These are phyloP conservation scores for Papilio demoleus DNA, from an alignment of 2,888 invertebrate genomes.

Conservation along the genomic window DNA sequence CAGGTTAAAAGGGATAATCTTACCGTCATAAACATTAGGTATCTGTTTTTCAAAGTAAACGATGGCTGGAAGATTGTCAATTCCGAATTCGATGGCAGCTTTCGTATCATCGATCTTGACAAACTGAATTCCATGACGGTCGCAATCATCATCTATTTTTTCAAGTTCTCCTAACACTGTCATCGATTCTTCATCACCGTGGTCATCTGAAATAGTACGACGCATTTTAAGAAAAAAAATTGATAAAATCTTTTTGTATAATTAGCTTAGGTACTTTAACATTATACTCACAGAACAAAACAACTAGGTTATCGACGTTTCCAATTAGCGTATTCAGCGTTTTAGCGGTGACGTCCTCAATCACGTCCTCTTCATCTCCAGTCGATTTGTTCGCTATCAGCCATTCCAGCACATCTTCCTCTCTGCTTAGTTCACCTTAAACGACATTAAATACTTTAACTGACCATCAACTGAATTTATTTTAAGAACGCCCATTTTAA, in stretches of 20 bases:
- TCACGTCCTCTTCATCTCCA: slow-evolving; percentile 96
- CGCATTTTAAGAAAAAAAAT: no score
- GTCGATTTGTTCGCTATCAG: slow-evolving; percentile 96
- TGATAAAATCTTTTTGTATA: no score
- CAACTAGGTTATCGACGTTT: slow-evolving; percentile 95
- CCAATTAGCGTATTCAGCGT: slow-evolving; percentile 93
- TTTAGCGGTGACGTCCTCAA: slow-evolving; percentile 96
- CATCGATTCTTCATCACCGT: slow-evolving; percentile 94
- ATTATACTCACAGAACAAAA: slow-evolving; percentile 96
- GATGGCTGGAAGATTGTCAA: slow-evolving; percentile 91
- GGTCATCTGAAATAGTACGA: slow-evolving; percentile 89
- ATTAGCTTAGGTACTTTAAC: no score
- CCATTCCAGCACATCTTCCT: slow-evolving; percentile 97
- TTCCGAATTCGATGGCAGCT: slow-evolving; percentile 93
- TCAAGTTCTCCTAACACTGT: slow-evolving; percentile 93
- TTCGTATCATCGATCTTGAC: slow-evolving; percentile 95
- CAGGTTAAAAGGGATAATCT: slow-evolving; percentile 44
- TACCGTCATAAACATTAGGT: slow-evolving; percentile 95
- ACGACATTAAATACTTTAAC: slow-evolving; percentile 40
- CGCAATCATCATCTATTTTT: slow-evolving; percentile 97
- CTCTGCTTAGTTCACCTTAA: slow-evolving; percentile 92
- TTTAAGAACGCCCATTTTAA: slow-evolving; percentile 12
- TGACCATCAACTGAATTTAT: background rate
- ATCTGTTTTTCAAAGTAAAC: slow-evolving; percentile 97
- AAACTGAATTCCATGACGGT: slow-evolving; percentile 95